phyloP scores from a whole-genome alignment of 2,113 vertebrate genomes.

The Corythornis vintsioides region DNA sequence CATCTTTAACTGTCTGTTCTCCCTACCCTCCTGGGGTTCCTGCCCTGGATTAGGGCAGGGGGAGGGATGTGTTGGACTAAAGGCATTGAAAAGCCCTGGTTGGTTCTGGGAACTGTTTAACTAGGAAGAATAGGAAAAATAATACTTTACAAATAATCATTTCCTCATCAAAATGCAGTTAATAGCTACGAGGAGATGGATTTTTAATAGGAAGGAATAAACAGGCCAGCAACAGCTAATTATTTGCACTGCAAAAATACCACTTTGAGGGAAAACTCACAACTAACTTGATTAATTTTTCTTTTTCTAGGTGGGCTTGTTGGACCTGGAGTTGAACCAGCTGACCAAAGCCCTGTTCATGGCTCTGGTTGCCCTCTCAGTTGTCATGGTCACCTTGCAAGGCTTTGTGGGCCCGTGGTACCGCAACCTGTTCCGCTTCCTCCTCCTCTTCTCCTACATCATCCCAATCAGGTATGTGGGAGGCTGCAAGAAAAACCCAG shows the following conservation, averaged over 20 bases:
- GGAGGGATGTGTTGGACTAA: not conserved
- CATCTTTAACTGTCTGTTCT: not conserved
- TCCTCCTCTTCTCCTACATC: conserved; percentile 98
- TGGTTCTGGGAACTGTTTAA: not conserved
- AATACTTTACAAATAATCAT: not conserved
- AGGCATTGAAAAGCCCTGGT: not conserved
- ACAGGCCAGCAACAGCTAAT: not conserved
- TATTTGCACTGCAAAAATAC: not conserved
- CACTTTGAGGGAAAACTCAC: not conserved
- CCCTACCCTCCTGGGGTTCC: not conserved
- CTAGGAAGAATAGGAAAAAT: not conserved
- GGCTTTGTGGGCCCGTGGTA: conserved; percentile 94
- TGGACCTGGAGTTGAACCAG: conserved; percentile 95
- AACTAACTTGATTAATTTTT: not conserved
- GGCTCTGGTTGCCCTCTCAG: conserved; percentile 89
- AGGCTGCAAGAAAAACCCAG: conserved; percentile 16
- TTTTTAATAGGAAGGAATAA: not conserved
- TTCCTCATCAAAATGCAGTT: not conserved
- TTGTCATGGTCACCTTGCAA: conserved; percentile 96
- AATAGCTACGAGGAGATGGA: not conserved
- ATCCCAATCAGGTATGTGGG: conserved; percentile 94
- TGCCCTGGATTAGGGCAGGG: not conserved
- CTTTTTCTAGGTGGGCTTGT: conserved; percentile 85
- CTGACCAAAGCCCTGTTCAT: conserved; percentile 95
- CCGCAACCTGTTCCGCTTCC: conserved; percentile 92